Conservation (phyloP, 2,888 invertebrate species). For the Drosophila nigricruria region DNA sequence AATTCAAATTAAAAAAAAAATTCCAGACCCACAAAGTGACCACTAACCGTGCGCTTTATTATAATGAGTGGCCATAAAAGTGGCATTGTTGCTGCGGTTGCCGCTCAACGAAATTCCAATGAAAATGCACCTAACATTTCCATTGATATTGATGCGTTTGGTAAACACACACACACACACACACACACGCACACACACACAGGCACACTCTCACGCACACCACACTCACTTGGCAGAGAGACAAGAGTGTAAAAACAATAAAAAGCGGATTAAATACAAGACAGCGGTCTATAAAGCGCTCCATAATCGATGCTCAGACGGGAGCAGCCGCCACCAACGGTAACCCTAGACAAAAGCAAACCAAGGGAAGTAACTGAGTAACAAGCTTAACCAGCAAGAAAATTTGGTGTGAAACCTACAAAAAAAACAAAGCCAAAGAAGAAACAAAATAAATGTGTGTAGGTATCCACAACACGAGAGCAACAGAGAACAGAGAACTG, state of each 20-base stretch:
- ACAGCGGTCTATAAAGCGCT: slow-evolving; percentile 66
- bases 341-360: slow-evolving; percentile 55
- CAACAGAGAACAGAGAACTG: slow-evolving; percentile 18
- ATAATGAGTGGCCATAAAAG: slow-evolving; percentile 82
- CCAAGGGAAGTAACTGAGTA: slow-evolving; percentile 62
- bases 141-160: slow-evolving; percentile 71
- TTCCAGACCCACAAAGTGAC: slow-evolving; percentile 45
- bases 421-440: slow-evolving; percentile 26
- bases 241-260: slow-evolving; percentile 79
- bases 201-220: too few relatives aligned
- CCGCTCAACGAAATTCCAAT: slow-evolving; percentile 69
- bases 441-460: slow-evolving; percentile 30
- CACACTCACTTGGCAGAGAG: slow-evolving; percentile 10
- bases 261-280: slow-evolving; percentile 81
- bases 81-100: slow-evolving; percentile 63
- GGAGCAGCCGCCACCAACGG: slow-evolving; percentile 56
- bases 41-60: slow-evolving; percentile 82
- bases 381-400: slow-evolving; percentile 59
- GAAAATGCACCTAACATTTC: slow-evolving; percentile 76
- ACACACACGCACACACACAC: slow-evolving; percentile 5
- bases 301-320: slow-evolving; percentile 77
- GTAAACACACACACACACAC: slow-evolving; percentile 35
- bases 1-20: slow-evolving; percentile 73
- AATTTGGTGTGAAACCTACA: slow-evolving; percentile 82
- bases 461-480: slow-evolving; percentile 20